Percentiles rank a stretch among this genome's conserved stretches.
phyloP scores from a whole-genome alignment of 1,140 invertebrate species.

The Nomia melanderi region DNA sequence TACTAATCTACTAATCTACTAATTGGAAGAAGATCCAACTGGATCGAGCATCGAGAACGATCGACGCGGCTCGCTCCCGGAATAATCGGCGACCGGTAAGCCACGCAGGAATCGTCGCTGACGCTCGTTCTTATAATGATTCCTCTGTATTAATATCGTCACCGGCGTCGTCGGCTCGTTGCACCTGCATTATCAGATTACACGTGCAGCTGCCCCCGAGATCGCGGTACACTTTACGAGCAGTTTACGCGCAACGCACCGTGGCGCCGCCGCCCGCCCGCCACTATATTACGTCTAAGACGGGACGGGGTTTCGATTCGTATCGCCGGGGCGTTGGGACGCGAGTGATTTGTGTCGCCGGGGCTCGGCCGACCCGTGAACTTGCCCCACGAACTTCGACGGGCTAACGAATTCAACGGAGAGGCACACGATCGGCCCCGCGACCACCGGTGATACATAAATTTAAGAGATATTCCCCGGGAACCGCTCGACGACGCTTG shows the following conservation, averaged over 20 bases:
- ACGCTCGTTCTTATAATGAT: conserved; percentile 50
- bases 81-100: neutral
- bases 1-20: too few relatives aligned
- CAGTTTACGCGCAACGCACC: conserved; percentile 56
- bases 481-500: too few relatives aligned
- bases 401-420: too few relatives aligned
- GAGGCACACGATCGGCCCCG: too few relatives aligned
- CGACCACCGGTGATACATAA: too few relatives aligned
- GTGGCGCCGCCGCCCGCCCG: conserved; percentile 5
- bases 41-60: too few relatives aligned
- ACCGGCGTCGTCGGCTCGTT: conserved; percentile 54
- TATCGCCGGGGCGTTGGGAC: neutral
- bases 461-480: too few relatives aligned
- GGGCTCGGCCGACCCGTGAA: neutral
- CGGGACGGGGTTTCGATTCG: conserved; percentile 31
- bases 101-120: conserved; percentile 39
- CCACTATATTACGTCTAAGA: conserved; percentile 55
- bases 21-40: too few relatives aligned
- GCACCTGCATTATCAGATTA: conserved; percentile 72
- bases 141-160: conserved; percentile 62
- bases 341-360: neutral
- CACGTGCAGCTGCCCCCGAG: conserved; percentile 60
- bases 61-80: conserved; percentile 3
- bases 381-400: too few relatives aligned
- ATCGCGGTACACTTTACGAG: conserved; percentile 59